Percentiles rank a stretch among this genome's conserved stretches.
These are phyloP conservation scores for Sipha maydis DNA, from an alignment of 2,888 invertebrate species.

Conservation along the genomic window DNA sequence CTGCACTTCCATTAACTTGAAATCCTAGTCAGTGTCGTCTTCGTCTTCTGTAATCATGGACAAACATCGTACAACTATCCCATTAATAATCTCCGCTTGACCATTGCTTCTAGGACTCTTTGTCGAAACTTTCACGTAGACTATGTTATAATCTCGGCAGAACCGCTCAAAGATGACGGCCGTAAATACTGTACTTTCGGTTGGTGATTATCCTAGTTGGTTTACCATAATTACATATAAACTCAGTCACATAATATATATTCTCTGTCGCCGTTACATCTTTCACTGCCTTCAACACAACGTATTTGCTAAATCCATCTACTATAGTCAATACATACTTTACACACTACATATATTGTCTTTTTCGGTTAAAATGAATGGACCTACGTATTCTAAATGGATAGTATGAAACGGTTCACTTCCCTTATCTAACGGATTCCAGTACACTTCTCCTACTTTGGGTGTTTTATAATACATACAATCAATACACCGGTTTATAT, in stretches of 20 bases:
- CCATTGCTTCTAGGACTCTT: conserved; percentile 52
- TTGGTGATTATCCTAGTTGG: conserved; percentile 42
- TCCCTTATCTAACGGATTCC: conserved; percentile 39
- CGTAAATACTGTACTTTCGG: conserved; percentile 53
- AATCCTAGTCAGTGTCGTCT: conserved; percentile 18
- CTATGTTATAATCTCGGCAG: conserved; percentile 47
- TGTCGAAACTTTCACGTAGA: conserved; percentile 25
- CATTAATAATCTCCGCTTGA: conserved; percentile 44
- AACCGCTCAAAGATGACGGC: conserved; percentile 37
- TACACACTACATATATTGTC: too few species aligned
- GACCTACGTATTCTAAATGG: conserved; percentile 39
- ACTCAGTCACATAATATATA: conserved; percentile 6
- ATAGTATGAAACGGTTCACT: background rate
- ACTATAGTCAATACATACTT: conserved; percentile 19
- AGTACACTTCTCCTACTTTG: background rate
- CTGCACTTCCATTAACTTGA: conserved; percentile 32
- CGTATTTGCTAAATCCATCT: conserved; percentile 42
- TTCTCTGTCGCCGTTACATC: conserved; percentile 4
- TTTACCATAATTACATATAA: conserved; percentile 37
- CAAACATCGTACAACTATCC: conserved; percentile 6
- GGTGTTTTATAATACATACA: conserved; percentile 23
- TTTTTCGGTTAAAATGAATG: conserved; percentile 1
- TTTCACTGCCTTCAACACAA: conserved; percentile 17
- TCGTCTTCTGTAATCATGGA: background rate
- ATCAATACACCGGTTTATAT: conserved; percentile 22